These are phyloP conservation scores for Chondrilla cf. caribensis DNA, from an alignment of 37 sponge, comb jelly and placozoan species.

Conservation along the genomic window DNA sequence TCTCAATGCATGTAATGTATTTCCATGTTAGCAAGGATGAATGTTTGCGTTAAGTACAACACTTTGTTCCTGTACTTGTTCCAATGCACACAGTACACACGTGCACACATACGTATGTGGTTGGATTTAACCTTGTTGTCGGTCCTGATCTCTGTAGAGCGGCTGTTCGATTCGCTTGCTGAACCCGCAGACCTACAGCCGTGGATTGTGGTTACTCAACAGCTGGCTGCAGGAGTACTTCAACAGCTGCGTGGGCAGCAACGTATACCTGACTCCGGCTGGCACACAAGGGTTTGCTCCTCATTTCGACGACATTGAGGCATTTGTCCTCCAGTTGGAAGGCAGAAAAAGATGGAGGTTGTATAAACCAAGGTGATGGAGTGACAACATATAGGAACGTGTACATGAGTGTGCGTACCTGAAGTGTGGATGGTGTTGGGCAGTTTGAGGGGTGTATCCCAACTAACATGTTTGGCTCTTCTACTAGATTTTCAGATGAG, in stretches of 20 bases:
- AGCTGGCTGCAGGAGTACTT: constrained; percentile 91
- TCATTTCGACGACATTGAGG: constrained; percentile 99
- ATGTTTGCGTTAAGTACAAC: no score
- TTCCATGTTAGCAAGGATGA: no score
- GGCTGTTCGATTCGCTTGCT: constrained; percentile 92
- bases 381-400: not conserved
- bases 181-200: constrained; percentile 88
- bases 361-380: constrained; percentile 85
- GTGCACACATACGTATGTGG: no score
- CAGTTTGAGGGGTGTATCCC: not conserved
- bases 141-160: constrained; percentile 50
- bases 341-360: constrained; percentile 95
- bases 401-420: not conserved
- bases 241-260: constrained; percentile 80
- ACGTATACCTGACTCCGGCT: constrained; percentile 95
- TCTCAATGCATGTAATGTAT: no score
- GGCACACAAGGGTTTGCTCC: constrained; percentile 97
- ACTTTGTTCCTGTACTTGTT: no score
- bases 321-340: constrained; percentile 96
- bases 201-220: constrained; percentile 78
- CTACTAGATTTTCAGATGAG: not conserved
- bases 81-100: no score
- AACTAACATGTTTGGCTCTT: not conserved
- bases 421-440: not conserved
- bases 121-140: no score